Evolutionary conservation across 2,888 invertebrate species (phyloP).

Genomic region (Rugalucina vietnamica): DNA sequence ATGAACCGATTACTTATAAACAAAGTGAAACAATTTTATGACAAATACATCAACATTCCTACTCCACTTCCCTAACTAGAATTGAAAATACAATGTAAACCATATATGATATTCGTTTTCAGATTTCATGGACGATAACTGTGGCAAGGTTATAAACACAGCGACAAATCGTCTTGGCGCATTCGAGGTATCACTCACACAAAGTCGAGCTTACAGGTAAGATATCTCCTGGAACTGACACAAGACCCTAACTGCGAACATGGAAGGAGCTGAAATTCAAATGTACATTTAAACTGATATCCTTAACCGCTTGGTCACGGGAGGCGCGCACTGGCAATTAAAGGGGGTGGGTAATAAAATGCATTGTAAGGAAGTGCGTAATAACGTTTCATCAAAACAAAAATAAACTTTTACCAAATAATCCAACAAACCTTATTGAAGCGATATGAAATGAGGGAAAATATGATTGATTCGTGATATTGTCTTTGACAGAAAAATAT

Average conservation of each 20-base stretch:
- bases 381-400: neutral
- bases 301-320: neutral
- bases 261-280: neutral
- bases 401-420: neutral
- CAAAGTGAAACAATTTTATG: too few species aligned
- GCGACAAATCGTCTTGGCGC: neutral
- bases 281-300: neutral
- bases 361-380: neutral
- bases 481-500: neutral
- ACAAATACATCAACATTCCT: too few species aligned
- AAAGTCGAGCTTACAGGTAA: neutral
- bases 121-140: constrained; percentile 2
- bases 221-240: neutral
- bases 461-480: too few species aligned
- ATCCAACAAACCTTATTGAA: neutral
- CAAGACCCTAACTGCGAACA: neutral
- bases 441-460: neutral
- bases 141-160: neutral
- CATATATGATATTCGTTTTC: too few species aligned
- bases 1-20: too few species aligned
- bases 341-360: neutral
- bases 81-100: too few species aligned
- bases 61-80: too few species aligned
- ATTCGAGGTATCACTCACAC: neutral
- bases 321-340: neutral